Conservation (phyloP, 2,888 invertebrate genomes). For the Dioctria rufipes region DNA sequence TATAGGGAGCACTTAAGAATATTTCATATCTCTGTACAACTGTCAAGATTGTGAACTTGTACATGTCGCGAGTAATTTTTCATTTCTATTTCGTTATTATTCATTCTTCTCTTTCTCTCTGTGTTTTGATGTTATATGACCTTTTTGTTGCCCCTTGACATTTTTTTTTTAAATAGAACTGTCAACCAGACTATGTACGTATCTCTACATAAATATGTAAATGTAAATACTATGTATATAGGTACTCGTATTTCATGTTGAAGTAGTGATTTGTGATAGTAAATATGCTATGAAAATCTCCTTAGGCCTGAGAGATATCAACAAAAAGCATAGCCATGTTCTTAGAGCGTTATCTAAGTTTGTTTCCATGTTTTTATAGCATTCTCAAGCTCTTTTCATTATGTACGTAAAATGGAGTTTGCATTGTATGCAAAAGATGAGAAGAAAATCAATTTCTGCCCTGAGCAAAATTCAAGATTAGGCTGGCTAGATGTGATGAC, state of each 20-base stretch:
- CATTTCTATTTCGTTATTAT: constrained; percentile 31
- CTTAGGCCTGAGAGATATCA: background rate
- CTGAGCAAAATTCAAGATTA: background rate
- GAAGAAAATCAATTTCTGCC: constrained; percentile 23
- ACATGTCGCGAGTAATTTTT: constrained; percentile 32
- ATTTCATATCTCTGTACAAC: constrained; percentile 19
- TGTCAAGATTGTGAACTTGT: constrained; percentile 33
- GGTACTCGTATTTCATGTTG: background rate
- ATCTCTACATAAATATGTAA: background rate
- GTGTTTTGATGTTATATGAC: background rate
- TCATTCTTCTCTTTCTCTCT: background rate
- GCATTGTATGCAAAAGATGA: constrained; percentile 28
- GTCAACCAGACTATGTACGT: background rate
- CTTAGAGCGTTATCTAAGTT: background rate
- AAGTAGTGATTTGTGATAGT: constrained; percentile 3
- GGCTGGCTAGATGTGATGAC: no score
- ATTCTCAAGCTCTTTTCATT: constrained; percentile 4
- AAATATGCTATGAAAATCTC: constrained; percentile 9
- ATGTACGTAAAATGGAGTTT: constrained; percentile 37
- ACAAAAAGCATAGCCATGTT: constrained; percentile 28
- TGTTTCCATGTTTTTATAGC: constrained; percentile 28
- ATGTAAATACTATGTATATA: no score
- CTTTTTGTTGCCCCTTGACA: constrained; percentile 27
- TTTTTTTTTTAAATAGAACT: constrained; percentile 24
- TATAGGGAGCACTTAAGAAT: background rate